Conservation (phyloP, 1,140 invertebrate species). For the Drosophila nikananu region DNA sequence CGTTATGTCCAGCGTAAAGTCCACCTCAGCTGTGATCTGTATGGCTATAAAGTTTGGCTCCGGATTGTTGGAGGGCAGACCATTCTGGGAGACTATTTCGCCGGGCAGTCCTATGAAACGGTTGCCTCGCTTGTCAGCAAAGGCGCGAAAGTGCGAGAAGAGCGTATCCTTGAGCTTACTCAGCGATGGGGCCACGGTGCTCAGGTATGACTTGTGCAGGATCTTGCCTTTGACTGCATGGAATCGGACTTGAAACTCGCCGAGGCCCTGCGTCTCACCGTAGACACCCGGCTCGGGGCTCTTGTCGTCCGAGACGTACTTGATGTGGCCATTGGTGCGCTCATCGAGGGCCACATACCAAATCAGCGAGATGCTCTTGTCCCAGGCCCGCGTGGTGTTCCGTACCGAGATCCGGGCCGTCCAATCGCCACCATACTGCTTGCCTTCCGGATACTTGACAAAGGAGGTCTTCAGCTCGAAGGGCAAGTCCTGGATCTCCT, state of each 20-base stretch:
- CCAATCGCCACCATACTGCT: slow-evolving; percentile 96
- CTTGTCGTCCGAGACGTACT: slow-evolving; percentile 86
- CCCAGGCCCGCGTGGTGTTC: slow-evolving; percentile 74
- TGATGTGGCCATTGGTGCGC: slow-evolving; percentile 88
- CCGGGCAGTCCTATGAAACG: slow-evolving; percentile 89
- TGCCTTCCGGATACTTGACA: slow-evolving; percentile 93
- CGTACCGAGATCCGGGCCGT: slow-evolving; percentile 92
- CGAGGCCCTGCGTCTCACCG: slow-evolving; percentile 92
- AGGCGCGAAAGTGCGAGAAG: slow-evolving; percentile 88
- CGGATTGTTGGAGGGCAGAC: slow-evolving; percentile 83
- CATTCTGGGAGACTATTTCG: slow-evolving; percentile 86
- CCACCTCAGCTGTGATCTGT: slow-evolving; percentile 92
- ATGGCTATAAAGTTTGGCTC: slow-evolving; percentile 93
- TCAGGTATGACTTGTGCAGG: slow-evolving; percentile 90
- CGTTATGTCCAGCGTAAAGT: slow-evolving; percentile 93
- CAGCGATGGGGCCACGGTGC: slow-evolving; percentile 90
- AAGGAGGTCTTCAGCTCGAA: slow-evolving; percentile 94
- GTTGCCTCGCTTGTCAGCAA: slow-evolving; percentile 86
- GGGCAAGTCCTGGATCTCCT: slow-evolving; percentile 94
- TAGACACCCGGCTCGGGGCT: slow-evolving; percentile 89
- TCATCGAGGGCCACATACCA: slow-evolving; percentile 93
- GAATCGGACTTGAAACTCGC: slow-evolving; percentile 89
- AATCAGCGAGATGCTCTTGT: slow-evolving; percentile 88
- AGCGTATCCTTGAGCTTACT: slow-evolving; percentile 92
- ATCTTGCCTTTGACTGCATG: slow-evolving; percentile 86